These are phyloP conservation scores for Gnathochromis pfefferi DNA, from an alignment of 2,113 vertebrate species.

Conservation along the genomic window DNA sequence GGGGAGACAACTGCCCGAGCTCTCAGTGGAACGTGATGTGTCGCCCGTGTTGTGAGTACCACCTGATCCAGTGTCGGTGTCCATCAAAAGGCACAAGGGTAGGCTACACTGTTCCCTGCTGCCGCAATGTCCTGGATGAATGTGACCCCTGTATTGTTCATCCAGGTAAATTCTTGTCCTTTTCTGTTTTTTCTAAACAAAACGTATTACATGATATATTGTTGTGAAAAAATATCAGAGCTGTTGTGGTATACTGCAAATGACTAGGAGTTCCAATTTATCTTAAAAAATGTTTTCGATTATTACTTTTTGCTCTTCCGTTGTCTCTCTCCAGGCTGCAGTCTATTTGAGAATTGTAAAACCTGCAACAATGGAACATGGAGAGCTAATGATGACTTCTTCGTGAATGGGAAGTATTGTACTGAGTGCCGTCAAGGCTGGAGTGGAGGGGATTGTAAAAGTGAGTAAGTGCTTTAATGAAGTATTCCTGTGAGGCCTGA, in stretches of 20 bases:
- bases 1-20: slow-evolving; percentile 80
- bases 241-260: not conserved
- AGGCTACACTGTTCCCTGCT: slow-evolving; percentile 91
- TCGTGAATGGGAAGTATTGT: slow-evolving; percentile 84
- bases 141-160: slow-evolving; percentile 92
- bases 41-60: slow-evolving; percentile 86
- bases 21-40: slow-evolving; percentile 89
- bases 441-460: slow-evolving; percentile 89
- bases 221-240: not conserved
- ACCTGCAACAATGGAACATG: slow-evolving; percentile 87
- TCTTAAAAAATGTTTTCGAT: not conserved
- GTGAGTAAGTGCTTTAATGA: slow-evolving; percentile 66
- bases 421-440: slow-evolving; percentile 84
- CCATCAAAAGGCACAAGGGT: slow-evolving; percentile 78
- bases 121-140: slow-evolving; percentile 82
- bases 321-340: slow-evolving; percentile 54
- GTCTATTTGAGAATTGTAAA: slow-evolving; percentile 93
- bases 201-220: not conserved
- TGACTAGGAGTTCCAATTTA: not conserved
- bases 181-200: not conserved
- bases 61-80: slow-evolving; percentile 82
- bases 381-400: slow-evolving; percentile 84
- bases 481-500: not conserved
- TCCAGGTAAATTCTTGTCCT: slow-evolving; percentile 71
- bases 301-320: not conserved